phyloP scores from a whole-genome alignment of 2,888 invertebrate species.

The Agrotis ipsilon region DNA sequence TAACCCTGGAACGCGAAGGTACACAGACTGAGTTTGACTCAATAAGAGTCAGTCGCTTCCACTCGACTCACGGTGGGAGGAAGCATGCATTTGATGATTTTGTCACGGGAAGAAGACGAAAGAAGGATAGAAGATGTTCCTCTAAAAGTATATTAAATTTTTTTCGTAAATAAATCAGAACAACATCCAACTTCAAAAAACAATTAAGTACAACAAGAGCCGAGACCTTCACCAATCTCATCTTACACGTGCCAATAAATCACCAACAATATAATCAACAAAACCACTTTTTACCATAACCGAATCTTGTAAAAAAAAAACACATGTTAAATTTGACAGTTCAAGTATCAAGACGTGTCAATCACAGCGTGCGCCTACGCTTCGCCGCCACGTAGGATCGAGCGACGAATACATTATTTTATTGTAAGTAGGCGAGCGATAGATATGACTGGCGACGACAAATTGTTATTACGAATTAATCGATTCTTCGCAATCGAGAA shows the following conservation, averaged over 20 bases:
- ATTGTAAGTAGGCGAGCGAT: slow-evolving; percentile 86
- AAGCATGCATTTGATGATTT: no score
- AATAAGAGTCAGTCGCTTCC: no score
- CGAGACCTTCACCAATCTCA: neutral
- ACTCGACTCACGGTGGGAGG: no score
- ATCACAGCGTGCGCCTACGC: slow-evolving; percentile 81
- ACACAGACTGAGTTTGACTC: no score
- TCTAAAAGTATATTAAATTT: no score
- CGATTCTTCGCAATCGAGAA: slow-evolving; percentile 76
- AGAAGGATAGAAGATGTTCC: no score
- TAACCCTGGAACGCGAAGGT: no score
- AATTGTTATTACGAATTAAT: slow-evolving; percentile 89
- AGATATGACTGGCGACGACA: slow-evolving; percentile 86
- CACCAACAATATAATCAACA: slow-evolving; percentile 45
- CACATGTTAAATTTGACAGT: slow-evolving; percentile 66
- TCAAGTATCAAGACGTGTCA: slow-evolving; percentile 79
- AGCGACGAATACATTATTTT: slow-evolving; percentile 86
- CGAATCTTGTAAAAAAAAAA: slow-evolving; percentile 53
- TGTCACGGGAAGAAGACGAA: no score
- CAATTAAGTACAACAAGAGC: neutral
- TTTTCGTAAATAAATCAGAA: neutral
- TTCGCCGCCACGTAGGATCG: slow-evolving; percentile 81
- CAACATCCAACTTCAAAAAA: neutral
- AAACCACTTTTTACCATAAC: slow-evolving; percentile 53
- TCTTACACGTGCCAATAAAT: slow-evolving; percentile 38